These are phyloP conservation scores for Bhutanitis thaidina DNA, from an alignment of 2,888 invertebrate genomes.

Conservation along the genomic window DNA sequence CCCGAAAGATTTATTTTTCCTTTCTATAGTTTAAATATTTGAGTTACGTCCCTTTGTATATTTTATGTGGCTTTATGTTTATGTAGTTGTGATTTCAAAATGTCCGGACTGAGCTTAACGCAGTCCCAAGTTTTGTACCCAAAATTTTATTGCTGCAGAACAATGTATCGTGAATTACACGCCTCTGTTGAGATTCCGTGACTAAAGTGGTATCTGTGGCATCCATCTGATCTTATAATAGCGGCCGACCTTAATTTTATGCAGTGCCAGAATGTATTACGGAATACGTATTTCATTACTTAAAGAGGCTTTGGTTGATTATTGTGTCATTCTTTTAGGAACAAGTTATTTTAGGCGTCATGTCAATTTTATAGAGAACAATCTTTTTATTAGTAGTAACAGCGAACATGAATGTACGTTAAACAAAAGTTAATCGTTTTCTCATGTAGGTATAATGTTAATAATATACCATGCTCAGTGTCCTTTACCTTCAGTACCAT, in stretches of 20 bases:
- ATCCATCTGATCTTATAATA: conserved; percentile 3
- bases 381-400: too few species aligned
- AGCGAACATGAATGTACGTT: too few species aligned
- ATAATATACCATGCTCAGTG: too few species aligned
- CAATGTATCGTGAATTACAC: conserved; percentile 11
- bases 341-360: too few species aligned
- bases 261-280: neutral
- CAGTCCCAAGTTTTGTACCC: neutral
- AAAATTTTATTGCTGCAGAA: neutral
- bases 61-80: neutral
- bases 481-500: too few species aligned
- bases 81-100: neutral
- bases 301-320: neutral
- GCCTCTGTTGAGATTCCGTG: neutral
- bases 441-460: too few species aligned
- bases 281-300: neutral
- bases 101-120: neutral
- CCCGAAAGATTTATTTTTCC: too few species aligned
- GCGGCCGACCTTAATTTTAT: conserved; percentile 11
- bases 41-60: too few species aligned
- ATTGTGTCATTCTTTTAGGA: too few species aligned
- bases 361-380: too few species aligned
- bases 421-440: too few species aligned
- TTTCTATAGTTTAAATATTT: too few species aligned
- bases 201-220: conserved; percentile 6